Base-by-base conservation (phyloP, 2,113 vertebrate genomes). In the Arizona elegans region DNA sequence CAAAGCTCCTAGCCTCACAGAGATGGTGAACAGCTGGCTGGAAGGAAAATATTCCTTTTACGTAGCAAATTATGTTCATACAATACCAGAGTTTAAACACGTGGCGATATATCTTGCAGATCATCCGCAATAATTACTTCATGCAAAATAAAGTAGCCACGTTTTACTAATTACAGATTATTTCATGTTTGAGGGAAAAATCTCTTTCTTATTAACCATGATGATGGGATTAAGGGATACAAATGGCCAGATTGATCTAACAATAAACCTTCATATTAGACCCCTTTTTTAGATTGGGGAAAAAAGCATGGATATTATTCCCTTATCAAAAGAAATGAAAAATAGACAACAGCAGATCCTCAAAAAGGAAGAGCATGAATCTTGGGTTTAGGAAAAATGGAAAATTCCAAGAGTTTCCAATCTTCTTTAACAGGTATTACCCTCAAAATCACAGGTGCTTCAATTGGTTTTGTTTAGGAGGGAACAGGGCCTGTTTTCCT, bases 1-100 rank as follows among this genome's bases (percentile, higher is more conserved):
- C 56, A 93, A 62, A 92, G 70, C 90, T 90, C n/a, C 70, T 89
- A 26, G 62, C 56, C 58, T 88, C 93, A 93, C 86, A 93, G 62
- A 95, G 92, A 85, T n/a, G 90, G 70, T 53, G 43, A 56, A 93
- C 75, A 95, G 90, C 89, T 52, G 29, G 59, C 43, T n/a, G 43
- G 9, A 62, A 29, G 2, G 21, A 92, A 52, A 91, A 15, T n/a
- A 21, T 13, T 24, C 19, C 26, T 9, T 29, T 86, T 86, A 55
- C 43, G 9, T 10, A 55, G 38, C 53, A 59, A 92, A 89, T 54
- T 24, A 58, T 56, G 24, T 90, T 62, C 56, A 65, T 56, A 90
- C 13, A 58, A 54, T 62, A 62, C 26, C 52, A 21, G 50, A 2
- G 10, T 53, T 70, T 17, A 47, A 47, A 85, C 23, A 29, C 23